Evolutionary conservation across 2,113 vertebrate species (phyloP).

Genomic region (Hyperopisus bebe): DNA sequence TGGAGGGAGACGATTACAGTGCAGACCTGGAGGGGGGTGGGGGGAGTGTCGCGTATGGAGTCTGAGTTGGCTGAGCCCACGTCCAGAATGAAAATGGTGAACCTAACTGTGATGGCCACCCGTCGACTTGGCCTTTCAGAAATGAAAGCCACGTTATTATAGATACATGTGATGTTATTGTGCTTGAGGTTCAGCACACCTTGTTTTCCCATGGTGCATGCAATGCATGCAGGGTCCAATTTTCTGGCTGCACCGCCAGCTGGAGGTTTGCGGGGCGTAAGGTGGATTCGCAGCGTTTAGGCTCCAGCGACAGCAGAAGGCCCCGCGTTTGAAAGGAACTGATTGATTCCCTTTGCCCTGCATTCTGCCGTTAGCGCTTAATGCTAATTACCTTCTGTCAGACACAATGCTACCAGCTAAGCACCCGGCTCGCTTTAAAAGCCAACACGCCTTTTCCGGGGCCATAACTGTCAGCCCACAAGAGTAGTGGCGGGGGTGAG

Average conservation of each 20-base stretch:
- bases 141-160: not conserved
- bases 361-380: not conserved
- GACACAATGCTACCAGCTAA: not conserved
- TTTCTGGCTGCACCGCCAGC: not conserved
- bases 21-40: not conserved
- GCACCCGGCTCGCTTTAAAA: not conserved
- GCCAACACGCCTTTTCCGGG: not conserved
- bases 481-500: not conserved
- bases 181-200: not conserved
- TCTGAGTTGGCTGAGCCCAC: not conserved
- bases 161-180: not conserved
- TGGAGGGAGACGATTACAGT: not conserved
- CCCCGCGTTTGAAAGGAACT: not conserved
- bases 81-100: not conserved
- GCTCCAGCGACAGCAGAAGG: not conserved
- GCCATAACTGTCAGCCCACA: not conserved
- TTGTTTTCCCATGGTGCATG: not conserved
- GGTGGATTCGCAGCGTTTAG: not conserved
- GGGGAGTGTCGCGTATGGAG: not conserved
- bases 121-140: not conserved
- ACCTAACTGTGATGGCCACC: not conserved
- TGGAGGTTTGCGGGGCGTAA: not conserved
- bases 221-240: not conserved
- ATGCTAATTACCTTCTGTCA: not conserved
- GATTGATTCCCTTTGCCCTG: not conserved